phyloP scores from a whole-genome alignment of 2,888 invertebrate genomes.

The Thalpophila matura region DNA sequence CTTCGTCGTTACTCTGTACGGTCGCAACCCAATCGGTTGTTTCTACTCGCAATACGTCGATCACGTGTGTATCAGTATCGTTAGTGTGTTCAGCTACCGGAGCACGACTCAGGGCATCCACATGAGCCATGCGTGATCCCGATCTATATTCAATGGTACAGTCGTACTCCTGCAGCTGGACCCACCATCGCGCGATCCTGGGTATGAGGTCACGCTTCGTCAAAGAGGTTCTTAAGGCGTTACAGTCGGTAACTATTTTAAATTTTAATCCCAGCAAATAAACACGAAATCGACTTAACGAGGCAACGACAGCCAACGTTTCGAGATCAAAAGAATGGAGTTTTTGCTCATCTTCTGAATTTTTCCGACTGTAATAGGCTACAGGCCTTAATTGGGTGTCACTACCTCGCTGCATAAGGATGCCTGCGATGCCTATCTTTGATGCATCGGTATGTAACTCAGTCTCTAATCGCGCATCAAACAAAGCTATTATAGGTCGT shows the following conservation, averaged over 20 bases:
- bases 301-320: conserved; percentile 53
- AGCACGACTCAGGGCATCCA: conserved; percentile 6
- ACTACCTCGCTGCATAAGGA: conserved; percentile 64
- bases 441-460: conserved; percentile 75
- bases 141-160: conserved; percentile 53
- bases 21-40: conserved; percentile 27
- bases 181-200: conserved; percentile 45
- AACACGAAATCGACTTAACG: conserved; percentile 49
- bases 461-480: no score
- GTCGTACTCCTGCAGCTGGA: conserved; percentile 18
- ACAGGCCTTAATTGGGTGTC: conserved; percentile 35
- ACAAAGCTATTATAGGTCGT: no score
- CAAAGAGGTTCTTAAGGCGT: conserved; percentile 43
- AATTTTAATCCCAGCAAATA: conserved; percentile 56
- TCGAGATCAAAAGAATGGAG: conserved; percentile 57
- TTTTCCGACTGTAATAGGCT: no score
- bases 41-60: neutral
- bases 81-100: neutral
- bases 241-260: conserved; percentile 44
- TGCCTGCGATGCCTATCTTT: conserved; percentile 64
- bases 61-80: neutral
- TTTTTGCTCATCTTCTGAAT: conserved; percentile 55
- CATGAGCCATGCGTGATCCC: conserved; percentile 61
- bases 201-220: conserved; percentile 53
- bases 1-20: conserved; percentile 15